Conservation (phyloP, 2,113 vertebrate genomes). For the Balaeniceps rex region DNA sequence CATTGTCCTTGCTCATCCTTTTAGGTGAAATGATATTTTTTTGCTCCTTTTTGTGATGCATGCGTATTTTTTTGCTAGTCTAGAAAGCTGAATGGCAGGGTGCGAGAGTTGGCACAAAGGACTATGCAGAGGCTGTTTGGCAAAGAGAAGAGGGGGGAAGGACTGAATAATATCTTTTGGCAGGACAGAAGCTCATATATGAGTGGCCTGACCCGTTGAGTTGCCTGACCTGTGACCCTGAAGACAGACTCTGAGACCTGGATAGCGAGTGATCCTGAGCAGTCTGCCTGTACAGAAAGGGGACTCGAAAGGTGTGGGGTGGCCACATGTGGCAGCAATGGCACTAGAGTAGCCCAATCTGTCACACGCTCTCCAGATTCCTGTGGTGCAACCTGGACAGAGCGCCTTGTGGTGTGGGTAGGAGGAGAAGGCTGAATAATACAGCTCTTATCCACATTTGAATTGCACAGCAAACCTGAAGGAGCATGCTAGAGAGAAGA, state of each 20-base stretch:
- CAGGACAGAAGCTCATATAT: not conserved
- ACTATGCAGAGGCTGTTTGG: not conserved
- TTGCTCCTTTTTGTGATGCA: not conserved
- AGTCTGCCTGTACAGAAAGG: not conserved
- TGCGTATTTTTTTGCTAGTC: not conserved
- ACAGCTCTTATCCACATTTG: not conserved
- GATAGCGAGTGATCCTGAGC: not conserved
- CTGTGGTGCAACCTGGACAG: not conserved
- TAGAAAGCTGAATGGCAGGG: not conserved
- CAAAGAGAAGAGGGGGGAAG: not conserved
- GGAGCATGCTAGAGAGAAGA: not conserved
- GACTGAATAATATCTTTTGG: not conserved
- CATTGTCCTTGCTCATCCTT: not conserved
- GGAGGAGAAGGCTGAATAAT: not conserved
- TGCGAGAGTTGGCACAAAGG: not conserved
- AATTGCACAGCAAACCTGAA: not conserved
- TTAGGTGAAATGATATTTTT: not conserved
- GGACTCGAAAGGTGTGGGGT: not conserved
- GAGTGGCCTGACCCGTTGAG: not conserved
- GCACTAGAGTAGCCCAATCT: too few species aligned
- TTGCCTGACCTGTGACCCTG: not conserved
- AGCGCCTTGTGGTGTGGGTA: not conserved
- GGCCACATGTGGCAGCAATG: not conserved
- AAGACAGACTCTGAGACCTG: not conserved
- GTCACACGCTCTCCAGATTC: not conserved